A percentile compares a stretch with the other conserved stretches of the same genome.
Conservation (phyloP, 1,140 invertebrate species). For the Solenopsis invicta region DNA sequence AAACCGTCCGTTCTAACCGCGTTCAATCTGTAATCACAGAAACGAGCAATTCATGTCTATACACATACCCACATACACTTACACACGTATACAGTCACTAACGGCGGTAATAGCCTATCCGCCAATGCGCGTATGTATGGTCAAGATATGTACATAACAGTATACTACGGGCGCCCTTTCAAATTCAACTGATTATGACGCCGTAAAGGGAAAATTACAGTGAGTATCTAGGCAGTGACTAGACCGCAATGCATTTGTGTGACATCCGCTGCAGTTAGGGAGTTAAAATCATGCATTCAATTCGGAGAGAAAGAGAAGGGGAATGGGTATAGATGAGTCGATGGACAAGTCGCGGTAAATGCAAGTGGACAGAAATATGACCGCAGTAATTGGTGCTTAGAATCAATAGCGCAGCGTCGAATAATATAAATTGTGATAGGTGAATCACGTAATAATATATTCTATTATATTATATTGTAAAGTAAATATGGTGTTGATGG, state of each 20-base stretch:
- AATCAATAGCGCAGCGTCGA: neutral
- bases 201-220: constrained; percentile 62
- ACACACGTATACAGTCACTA: neutral
- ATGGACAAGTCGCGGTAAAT: constrained; percentile 30
- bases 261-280: constrained; percentile 13
- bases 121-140: constrained; percentile 24
- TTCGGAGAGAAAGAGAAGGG: neutral
- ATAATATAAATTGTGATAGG: neutral
- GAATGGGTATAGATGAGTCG: neutral
- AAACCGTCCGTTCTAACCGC: constrained; percentile 39
- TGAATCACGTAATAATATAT: constrained; percentile 1
- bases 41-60: constrained; percentile 39
- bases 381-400: neutral
- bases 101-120: constrained; percentile 61
- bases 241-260: constrained; percentile 61
- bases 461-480: neutral
- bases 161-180: constrained; percentile 41
- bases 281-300: constrained; percentile 67
- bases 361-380: constrained; percentile 10
- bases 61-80: neutral
- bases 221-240: constrained; percentile 20
- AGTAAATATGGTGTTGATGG: neutral
- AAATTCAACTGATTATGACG: constrained; percentile 55
- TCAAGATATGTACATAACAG: constrained; percentile 55
- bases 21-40: constrained; percentile 61